Percentiles rank a stretch among this genome's conserved stretches.
Evolutionary conservation across 2,888 invertebrate species (phyloP).

Genomic region (Ophioninae sp.): DNA sequence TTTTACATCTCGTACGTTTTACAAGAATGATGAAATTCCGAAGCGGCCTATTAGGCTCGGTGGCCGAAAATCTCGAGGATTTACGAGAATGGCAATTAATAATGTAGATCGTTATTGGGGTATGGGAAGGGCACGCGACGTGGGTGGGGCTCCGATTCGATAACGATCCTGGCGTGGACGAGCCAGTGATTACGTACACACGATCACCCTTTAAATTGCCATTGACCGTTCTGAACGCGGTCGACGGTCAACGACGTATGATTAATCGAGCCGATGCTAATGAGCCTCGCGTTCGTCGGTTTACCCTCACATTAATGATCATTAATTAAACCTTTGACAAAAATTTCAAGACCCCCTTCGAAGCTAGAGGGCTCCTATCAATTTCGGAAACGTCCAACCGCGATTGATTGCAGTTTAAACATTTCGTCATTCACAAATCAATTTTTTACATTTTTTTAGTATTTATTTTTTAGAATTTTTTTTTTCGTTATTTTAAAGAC

Average conservation of each 20-base stretch:
- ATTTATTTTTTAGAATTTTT: background rate
- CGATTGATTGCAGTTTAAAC: background rate
- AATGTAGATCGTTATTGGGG: constrained; percentile 26
- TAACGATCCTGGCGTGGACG: constrained; percentile 6
- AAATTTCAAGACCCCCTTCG: background rate
- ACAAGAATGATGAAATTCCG: background rate
- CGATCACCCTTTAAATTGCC: constrained; percentile 29
- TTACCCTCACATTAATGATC: constrained; percentile 12
- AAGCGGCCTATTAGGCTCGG: background rate
- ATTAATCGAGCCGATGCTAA: constrained; percentile 23
- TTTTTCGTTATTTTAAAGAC: background rate
- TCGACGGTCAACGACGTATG: constrained; percentile 13
- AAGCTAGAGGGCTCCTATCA: background rate
- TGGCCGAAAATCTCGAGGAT: background rate
- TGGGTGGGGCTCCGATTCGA: constrained; percentile 24
- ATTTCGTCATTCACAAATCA: background rate
- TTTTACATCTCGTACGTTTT: no score
- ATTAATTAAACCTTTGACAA: constrained; percentile 1
- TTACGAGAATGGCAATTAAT: constrained; percentile 29
- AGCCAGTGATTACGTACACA: constrained; percentile 23
- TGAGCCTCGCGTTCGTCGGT: constrained; percentile 5
- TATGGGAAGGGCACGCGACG: constrained; percentile 22
- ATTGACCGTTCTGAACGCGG: constrained; percentile 12
- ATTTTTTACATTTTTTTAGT: background rate
- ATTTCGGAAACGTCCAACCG: background rate